A percentile compares a stretch with the other conserved stretches of the same genome.
Evolutionary conservation across 1,140 invertebrate genomes (phyloP).

Genomic region (Heliconius melpomene): DNA sequence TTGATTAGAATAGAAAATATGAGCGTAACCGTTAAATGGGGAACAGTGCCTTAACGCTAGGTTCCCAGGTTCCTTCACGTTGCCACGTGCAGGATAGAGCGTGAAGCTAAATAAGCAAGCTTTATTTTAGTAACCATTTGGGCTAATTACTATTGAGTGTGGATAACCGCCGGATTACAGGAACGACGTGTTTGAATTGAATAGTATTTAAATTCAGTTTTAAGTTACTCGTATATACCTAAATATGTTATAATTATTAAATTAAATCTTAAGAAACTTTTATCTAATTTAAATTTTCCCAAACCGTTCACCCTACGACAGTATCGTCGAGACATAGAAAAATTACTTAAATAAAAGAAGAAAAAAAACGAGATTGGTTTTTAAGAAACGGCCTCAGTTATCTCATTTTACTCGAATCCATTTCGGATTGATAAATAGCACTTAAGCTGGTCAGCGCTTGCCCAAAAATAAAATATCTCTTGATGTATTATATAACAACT

Average conservation of each 20-base stretch:
- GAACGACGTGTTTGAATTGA: background rate
- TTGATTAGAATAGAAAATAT: conserved; percentile 30
- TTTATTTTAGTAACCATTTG: background rate
- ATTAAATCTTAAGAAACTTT: background rate
- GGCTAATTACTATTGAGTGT: background rate
- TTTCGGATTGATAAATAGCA: conserved; percentile 63
- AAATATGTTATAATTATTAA: background rate
- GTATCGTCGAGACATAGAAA: conserved; percentile 9
- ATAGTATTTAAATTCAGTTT: background rate
- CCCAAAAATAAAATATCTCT: conserved; percentile 66
- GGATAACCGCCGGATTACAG: background rate
- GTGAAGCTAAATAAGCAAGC: too few species aligned
- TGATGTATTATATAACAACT: conserved; percentile 68
- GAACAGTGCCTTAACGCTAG: background rate
- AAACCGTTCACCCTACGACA: background rate
- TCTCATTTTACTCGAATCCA: conserved; percentile 45
- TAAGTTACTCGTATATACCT: too few species aligned
- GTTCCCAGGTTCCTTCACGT: too few species aligned
- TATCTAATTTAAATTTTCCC: background rate
- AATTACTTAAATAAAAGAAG: conserved; percentile 26
- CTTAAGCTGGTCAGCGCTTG: conserved; percentile 64
- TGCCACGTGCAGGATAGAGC: too few species aligned
- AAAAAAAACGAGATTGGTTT: conserved; percentile 26
- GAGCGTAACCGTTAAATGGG: background rate
- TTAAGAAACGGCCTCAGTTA: conserved; percentile 31